Base-by-base conservation (phyloP, 2,797 vertebrate species). In the Lycodopsis pacificus region DNA sequence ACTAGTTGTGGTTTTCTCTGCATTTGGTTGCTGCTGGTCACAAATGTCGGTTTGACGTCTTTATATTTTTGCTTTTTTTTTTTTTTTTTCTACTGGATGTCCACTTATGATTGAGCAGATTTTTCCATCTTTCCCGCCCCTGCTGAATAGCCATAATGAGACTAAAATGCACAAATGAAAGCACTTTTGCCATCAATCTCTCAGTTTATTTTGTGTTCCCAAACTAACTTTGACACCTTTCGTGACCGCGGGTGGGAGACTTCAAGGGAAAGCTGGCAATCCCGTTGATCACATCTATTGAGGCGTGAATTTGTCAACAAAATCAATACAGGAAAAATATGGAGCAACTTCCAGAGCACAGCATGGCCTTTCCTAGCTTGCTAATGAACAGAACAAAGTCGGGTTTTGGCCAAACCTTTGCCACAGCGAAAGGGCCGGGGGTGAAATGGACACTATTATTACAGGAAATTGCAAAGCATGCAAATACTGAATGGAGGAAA, bases 41-140 rank as follows among this genome's bases (percentile, higher is more conserved):
- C 81, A 86, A 91, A 89, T 48, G 79, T 91, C 90, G 88, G 68
- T 75, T 78, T 72, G 40, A 46, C 56, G 12, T 54, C 22, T 53
- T 54, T 44, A 8, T 48, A 20, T 68, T 70, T 34, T 44, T 19
- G 27, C 27, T 40, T 68, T 19, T 83, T 89, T 88, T 68, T 19
- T 83, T 89, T 88, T 81, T 83, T 65, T 59, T 84, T 78, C 36
- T 64, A 48, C 81, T 91, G 82, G 81, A 92, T 79, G 87, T 91
- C 75, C 76, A 19, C 77, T 61, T 90, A 80, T 86, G 85, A 90
- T 88, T 94, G 91, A 94, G 88, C 83, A 81, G 80, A 63, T 90
- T 95, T 95, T 95, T 94, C 94, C 93, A 94, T 75, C 83, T 84
- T 92, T 90, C 71, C 90, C 82, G 19, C 80, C 84, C 81, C 73